phyloP scores from a whole-genome alignment of 2,113 vertebrate genomes.

The Phocoena sinus region DNA sequence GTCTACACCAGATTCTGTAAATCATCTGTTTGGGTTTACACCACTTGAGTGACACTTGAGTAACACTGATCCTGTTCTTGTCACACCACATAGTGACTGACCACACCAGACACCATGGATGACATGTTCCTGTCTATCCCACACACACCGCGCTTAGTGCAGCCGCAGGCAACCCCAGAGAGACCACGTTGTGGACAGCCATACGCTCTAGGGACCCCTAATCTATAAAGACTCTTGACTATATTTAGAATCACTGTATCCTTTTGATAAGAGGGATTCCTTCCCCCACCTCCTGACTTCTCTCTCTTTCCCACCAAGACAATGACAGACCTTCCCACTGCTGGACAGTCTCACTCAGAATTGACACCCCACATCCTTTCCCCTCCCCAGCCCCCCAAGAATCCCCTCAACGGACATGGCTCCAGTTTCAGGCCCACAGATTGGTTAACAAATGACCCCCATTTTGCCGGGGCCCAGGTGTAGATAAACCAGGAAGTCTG shows the following conservation, averaged over 20 bases:
- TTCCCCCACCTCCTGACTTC: background rate
- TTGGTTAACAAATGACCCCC: background rate
- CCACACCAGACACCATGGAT: constrained; percentile 41
- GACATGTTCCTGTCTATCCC: background rate
- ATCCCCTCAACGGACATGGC: too few relatives aligned
- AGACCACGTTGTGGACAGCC: background rate
- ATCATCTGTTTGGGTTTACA: background rate
- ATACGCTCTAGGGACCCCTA: background rate
- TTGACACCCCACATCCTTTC: background rate
- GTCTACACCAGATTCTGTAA: background rate
- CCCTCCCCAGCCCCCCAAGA: background rate
- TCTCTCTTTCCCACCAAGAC: background rate
- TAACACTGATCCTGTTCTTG: background rate
- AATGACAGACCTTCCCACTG: background rate
- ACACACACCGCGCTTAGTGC: background rate
- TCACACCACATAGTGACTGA: background rate
- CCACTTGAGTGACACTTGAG: background rate
- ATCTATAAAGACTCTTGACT: background rate
- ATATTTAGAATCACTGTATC: background rate
- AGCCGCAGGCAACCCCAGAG: constrained; percentile 2
- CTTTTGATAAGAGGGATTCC: background rate
- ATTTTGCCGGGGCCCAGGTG: background rate
- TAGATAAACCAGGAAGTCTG: background rate
- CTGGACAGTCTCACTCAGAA: background rate
- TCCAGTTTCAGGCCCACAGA: background rate